Evolutionary conservation across 2,797 vertebrate species (phyloP), one percentile per base, ranked within the genome.

Genomic region (Atherinosoma microstoma): DNA sequence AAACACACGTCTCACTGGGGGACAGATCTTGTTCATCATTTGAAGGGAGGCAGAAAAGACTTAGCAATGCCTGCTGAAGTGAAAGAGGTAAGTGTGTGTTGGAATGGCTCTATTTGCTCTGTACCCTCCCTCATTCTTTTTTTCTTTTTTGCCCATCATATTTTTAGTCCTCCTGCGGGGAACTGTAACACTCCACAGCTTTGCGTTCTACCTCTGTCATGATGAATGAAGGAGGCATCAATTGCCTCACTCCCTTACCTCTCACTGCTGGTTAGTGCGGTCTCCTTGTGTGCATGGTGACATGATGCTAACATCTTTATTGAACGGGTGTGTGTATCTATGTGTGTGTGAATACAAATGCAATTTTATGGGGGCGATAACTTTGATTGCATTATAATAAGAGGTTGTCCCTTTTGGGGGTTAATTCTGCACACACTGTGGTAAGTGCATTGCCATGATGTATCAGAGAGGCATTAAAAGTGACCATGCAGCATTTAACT

Each of bases 61-160:
- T 89, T 88, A 83, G 87, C 78, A 70, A 95, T 95, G 94, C 94
- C 94, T 70, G 94, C 93, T 75, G 92, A 94, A 93, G 93, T 94
- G 78, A 95, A 94, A 84, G 94, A 94, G 94, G 94, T 95, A 91
- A 94, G 93, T 87, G 87, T 88, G 80, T 83, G 75, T 42, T 80
- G 89, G 86, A 89, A 89, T 90, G 88, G 80, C 89, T 86, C 65
- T 86, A 75, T 91, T 83, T 81, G 83, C 75, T 85, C 63, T 59
- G 77, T 82, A 83, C 80, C 81, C 89, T 88, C 87, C 84, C 80
- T 82, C 78, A 70, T 87, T 80, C 24, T 70, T 70, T 76, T 80
- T 67, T 87, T 80, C 24, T 70, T 70, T 76, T 80, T 67, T 24
- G 65, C 57, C 59, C 70, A 70, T 80, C 78, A 79, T 73, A 75